A percentile compares a stretch with the other conserved stretches of the same genome.
These are phyloP conservation scores for Oxygymnocypris stewartii DNA, from an alignment of 2,113 vertebrate species.

Conservation along the genomic window DNA sequence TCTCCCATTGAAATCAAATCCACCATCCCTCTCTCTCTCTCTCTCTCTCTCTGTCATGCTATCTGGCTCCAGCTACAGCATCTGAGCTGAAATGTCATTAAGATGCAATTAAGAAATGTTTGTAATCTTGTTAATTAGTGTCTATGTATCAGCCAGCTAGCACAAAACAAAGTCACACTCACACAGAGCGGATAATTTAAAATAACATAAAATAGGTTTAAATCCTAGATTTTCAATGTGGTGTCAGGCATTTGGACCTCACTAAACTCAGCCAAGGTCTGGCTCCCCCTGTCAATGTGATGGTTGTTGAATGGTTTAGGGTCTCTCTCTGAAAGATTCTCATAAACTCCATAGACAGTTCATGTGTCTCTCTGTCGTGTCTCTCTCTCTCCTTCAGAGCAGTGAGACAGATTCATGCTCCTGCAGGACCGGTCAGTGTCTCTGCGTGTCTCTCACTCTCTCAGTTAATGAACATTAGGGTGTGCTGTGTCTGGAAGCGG, in stretches of 20 bases:
- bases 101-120: slow-evolving; percentile 79
- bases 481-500: slow-evolving; percentile 3
- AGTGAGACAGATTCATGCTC: slow-evolving; percentile 23
- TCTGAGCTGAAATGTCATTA: slow-evolving; percentile 74
- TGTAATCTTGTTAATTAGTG: slow-evolving; percentile 73
- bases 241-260: not conserved
- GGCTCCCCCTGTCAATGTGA: not conserved
- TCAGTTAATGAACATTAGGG: slow-evolving; percentile 41
- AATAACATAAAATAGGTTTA: not conserved
- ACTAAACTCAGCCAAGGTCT: not conserved
- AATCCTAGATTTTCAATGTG: not conserved
- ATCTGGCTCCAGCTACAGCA: slow-evolving; percentile 58
- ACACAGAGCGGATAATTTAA: not conserved
- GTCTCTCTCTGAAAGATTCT: slow-evolving; percentile 8
- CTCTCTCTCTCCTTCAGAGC: slow-evolving; percentile 17
- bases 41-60: slow-evolving; percentile 21
- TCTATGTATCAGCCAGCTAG: slow-evolving; percentile 65
- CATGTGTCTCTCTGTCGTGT: slow-evolving; percentile 24
- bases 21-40: not conserved
- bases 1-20: slow-evolving; percentile 12
- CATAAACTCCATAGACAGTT: slow-evolving; percentile 34
- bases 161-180: slow-evolving; percentile 58
- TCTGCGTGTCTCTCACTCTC: not conserved
- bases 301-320: not conserved
- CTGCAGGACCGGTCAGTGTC: slow-evolving; percentile 21